These are phyloP conservation scores for Heliornis fulica DNA, from an alignment of 2,113 vertebrate genomes.

Conservation along the genomic window DNA sequence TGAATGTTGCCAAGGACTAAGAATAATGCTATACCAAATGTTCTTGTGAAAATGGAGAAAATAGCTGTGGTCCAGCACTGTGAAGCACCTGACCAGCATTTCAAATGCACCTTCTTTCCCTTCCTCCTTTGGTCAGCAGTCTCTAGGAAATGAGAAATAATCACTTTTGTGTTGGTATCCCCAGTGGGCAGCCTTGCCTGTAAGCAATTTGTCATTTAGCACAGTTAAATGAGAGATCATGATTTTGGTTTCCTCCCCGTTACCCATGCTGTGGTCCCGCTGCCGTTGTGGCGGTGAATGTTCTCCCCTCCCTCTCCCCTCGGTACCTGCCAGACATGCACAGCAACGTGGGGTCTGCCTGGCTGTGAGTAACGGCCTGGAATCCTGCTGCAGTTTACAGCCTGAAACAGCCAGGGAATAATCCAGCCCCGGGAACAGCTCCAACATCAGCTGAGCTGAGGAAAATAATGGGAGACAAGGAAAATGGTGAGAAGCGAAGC, in stretches of 20 bases:
- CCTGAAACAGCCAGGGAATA: background rate
- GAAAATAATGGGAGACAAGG: background rate
- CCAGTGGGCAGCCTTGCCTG: constrained; percentile 43
- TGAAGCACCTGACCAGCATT: constrained; percentile 22
- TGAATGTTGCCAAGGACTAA: background rate
- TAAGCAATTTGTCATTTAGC: constrained; percentile 57
- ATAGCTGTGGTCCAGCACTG: background rate
- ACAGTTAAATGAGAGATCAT: constrained; percentile 53
- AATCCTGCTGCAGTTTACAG: background rate
- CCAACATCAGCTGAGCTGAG: background rate
- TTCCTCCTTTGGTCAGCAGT: constrained; percentile 19
- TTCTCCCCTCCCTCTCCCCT: background rate
- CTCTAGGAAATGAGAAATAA: constrained; percentile 53
- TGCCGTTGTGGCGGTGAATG: background rate
- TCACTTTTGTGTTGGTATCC: constrained; percentile 32
- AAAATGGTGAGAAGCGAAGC: background rate
- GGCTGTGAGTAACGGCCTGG: background rate
- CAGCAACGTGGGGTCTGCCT: background rate
- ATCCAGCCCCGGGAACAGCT: background rate
- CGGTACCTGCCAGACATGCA: background rate
- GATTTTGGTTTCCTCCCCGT: background rate
- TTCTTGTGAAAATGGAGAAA: background rate
- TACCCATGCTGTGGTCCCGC: constrained; percentile 22
- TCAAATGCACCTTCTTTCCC: background rate
- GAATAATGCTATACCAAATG: constrained; percentile 15